A percentile compares a stretch with the other conserved stretches of the same genome.
phyloP scores from a whole-genome alignment of 1,140 invertebrate species.

The Cecropterus lyciades region DNA sequence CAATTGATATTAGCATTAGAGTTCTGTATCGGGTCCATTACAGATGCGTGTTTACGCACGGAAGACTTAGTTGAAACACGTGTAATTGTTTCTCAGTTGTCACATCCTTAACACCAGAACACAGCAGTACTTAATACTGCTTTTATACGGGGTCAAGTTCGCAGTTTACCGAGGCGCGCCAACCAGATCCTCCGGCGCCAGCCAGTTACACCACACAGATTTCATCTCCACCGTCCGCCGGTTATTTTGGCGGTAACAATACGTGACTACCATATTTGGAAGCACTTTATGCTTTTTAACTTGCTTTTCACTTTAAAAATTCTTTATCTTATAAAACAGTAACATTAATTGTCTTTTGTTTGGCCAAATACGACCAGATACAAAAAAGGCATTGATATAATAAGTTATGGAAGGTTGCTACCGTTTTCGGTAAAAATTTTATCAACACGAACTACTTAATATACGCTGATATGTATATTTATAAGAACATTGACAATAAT shows the following conservation, averaged over 20 bases:
- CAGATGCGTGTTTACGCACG: no score
- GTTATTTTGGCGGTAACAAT: conserved; percentile 59
- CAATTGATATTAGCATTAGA: no score
- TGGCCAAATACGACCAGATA: conserved; percentile 32
- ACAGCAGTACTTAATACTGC: no score
- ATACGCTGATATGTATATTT: no score
- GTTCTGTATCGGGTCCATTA: no score
- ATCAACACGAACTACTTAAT: background rate
- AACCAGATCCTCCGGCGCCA: conserved; percentile 49
- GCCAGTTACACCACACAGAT: conserved; percentile 57
- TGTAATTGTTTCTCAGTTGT: no score
- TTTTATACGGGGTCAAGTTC: no score
- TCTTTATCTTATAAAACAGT: conserved; percentile 38
- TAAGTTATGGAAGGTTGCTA: conserved; percentile 21
- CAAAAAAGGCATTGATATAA: conserved; percentile 29
- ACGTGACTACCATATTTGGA: conserved; percentile 66
- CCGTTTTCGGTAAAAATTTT: conserved; percentile 18
- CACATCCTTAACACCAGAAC: no score
- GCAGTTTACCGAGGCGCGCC: conserved; percentile 23
- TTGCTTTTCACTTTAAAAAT: conserved; percentile 62
- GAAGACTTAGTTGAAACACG: no score
- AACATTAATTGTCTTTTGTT: conserved; percentile 44
- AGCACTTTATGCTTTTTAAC: conserved; percentile 53
- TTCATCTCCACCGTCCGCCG: conserved; percentile 48
- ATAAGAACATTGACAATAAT: no score